Evolutionary conservation across 2,113 vertebrate species (phyloP), one percentile per base, ranked within the genome.

Genomic region (Megaceryle maxima): DNA sequence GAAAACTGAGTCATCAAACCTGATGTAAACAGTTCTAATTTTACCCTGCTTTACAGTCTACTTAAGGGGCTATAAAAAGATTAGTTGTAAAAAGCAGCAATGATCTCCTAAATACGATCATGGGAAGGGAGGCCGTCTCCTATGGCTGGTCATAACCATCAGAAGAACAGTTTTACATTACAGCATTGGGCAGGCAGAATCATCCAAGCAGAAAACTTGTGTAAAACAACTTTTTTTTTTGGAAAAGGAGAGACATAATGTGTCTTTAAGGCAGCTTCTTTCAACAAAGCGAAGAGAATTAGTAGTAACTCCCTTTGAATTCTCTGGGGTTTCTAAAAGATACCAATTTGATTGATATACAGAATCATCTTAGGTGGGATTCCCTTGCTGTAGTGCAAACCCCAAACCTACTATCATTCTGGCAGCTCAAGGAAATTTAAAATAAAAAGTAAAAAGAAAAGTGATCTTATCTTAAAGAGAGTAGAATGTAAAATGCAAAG

Each of bases 21-120:
- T 78, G 51, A 57, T 87, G 68, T 80, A 92, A 96, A 79, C 79
- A 94, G 77, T n/a, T 87, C 77, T 83, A 72, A 92, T 90, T 96
- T 90, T 67, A 89, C 46, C n/a, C 51, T 68, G 13, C 26, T 62
- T 90, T 66, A 33, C 31, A 56, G 41, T 88, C 74, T 77, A 17
- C 83, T 80, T 60, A 62, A 50, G 67, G 33, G 35, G 37, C 48
- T 84, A 68, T 72, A 77, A 84, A 72, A 87, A 83, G 82, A 68
- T 55, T 9, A 63, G 41, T 46, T 85, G 87, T 44, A 70, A 78
- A 75, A 82, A 75, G 57, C 44, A 33, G n/a, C 37, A 63, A 39
- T 20, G 22, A 41, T 76, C 50, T 57, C 55, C 37, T 41, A 55
- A 31, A 46, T 28, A n/a, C 0, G 7, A 53, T 8, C 35, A 17